phyloP scores from a whole-genome alignment of 2,797 vertebrate species.

The Enteromius trimaculatus region DNA sequence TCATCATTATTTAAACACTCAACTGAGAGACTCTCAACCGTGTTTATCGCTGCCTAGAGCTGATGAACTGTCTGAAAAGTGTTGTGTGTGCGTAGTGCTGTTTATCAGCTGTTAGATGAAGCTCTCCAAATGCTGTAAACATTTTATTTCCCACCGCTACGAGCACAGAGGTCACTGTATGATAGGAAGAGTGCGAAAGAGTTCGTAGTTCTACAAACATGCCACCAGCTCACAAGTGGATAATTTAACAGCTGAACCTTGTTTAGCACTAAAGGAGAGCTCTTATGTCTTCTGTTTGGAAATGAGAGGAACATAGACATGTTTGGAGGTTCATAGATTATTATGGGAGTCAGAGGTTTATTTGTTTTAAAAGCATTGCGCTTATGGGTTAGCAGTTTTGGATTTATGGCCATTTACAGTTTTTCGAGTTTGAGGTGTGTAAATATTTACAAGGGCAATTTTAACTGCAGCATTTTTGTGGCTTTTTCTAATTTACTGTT shows the following conservation, averaged over 20 bases:
- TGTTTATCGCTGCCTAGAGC: conserved; percentile 39
- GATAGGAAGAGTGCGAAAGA: conserved; percentile 31
- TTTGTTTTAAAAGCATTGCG: conserved; percentile 18
- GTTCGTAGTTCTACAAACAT: conserved; percentile 35
- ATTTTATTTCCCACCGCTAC: conserved; percentile 31
- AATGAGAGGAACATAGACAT: conserved; percentile 1
- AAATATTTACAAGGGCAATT: conserved; percentile 19
- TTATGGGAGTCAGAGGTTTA: conserved; percentile 18
- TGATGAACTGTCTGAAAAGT: conserved; percentile 25
- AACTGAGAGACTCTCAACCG: conserved; percentile 20
- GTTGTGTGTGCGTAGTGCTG: conserved; percentile 17
- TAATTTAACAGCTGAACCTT: conserved; percentile 46
- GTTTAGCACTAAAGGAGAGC: conserved; percentile 10
- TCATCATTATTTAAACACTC: conserved; percentile 37
- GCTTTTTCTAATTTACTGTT: not conserved
- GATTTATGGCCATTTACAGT: not conserved
- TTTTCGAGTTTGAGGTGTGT: not conserved
- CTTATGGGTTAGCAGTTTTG: not conserved
- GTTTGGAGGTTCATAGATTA: conserved; percentile 20
- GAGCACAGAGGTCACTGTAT: conserved; percentile 38
- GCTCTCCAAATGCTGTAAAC: conserved; percentile 45
- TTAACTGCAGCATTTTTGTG: conserved; percentile 11
- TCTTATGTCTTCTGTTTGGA: conserved; percentile 41
- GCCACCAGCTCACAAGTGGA: conserved; percentile 44
- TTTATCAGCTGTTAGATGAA: conserved; percentile 45